Evolutionary conservation across 2,797 vertebrate species (phyloP).

Genomic region (Champsocephalus esox): DNA sequence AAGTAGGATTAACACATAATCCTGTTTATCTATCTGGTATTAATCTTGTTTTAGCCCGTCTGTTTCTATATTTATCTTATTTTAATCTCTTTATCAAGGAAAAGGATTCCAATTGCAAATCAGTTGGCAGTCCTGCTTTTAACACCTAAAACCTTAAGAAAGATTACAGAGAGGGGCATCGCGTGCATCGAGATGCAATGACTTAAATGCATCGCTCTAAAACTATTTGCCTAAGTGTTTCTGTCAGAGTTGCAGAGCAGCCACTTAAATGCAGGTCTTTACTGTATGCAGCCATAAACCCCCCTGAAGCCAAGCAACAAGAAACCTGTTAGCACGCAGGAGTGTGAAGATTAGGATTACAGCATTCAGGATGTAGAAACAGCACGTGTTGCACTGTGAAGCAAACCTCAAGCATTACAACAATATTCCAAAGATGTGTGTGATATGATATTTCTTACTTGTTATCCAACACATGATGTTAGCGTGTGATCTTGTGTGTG

Average conservation of each 20-base stretch:
- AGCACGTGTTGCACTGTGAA: neutral
- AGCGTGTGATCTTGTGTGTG: slow-evolving; percentile 30
- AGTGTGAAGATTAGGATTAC: slow-evolving; percentile 43
- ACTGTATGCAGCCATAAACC: slow-evolving; percentile 51
- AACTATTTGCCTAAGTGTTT: slow-evolving; percentile 69
- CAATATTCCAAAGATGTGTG: neutral
- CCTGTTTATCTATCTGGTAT: slow-evolving; percentile 59
- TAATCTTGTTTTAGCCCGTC: slow-evolving; percentile 53
- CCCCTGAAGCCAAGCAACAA: slow-evolving; percentile 30
- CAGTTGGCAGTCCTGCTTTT: slow-evolving; percentile 68
- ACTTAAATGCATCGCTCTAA: slow-evolving; percentile 63
- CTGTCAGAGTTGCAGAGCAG: slow-evolving; percentile 47
- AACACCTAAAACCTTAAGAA: slow-evolving; percentile 75
- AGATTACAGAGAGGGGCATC: slow-evolving; percentile 63
- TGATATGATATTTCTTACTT: slow-evolving; percentile 1
- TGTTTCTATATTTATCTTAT: slow-evolving; percentile 66
- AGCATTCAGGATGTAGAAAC: slow-evolving; percentile 13
- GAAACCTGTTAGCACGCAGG: slow-evolving; percentile 36
- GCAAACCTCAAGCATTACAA: neutral
- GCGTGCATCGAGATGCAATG: slow-evolving; percentile 54
- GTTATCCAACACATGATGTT: slow-evolving; percentile 25
- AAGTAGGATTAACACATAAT: slow-evolving; percentile 60
- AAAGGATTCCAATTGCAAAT: slow-evolving; percentile 69
- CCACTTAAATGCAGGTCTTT: slow-evolving; percentile 60
- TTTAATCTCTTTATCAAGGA: slow-evolving; percentile 77